Conservation (phyloP, 2,797 vertebrate genomes). For the Notolepis coatsorum region DNA sequence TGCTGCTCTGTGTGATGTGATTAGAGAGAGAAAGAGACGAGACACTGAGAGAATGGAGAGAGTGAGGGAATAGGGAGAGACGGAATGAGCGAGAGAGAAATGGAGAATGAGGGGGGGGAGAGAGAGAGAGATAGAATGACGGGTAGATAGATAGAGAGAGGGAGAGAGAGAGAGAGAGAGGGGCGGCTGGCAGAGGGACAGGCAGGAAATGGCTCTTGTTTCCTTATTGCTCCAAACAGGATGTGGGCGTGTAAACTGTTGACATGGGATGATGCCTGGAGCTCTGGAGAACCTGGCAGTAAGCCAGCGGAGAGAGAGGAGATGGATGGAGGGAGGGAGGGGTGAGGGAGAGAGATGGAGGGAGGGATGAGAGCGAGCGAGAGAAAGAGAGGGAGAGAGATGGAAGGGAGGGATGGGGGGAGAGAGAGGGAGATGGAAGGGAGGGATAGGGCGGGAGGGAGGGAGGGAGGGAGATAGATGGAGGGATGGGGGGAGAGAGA, state of each 20-base stretch:
- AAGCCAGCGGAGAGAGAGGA: conserved; percentile 53
- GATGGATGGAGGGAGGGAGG: conserved; percentile 17
- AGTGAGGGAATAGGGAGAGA: no score
- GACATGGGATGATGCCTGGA: conserved; percentile 80
- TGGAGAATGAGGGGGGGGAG: not conserved
- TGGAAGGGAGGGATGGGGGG: conserved; percentile 6
- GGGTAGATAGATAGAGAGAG: conserved; percentile 55
- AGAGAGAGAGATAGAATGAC: conserved; percentile 20
- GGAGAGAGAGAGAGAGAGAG: conserved; percentile 52
- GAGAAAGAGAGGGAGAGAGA: conserved; percentile 15
- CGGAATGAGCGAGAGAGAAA: no score
- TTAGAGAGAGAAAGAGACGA: no score
- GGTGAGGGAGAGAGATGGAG: conserved; percentile 14
- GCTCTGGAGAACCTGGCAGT: conserved; percentile 71
- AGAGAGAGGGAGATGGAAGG: conserved; percentile 34
- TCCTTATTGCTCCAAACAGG: conserved; percentile 88
- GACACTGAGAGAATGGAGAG: no score
- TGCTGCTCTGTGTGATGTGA: no score
- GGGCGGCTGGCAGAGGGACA: conserved; percentile 70
- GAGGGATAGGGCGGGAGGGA: no score
- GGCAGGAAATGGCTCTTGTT: conserved; percentile 81
- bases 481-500: conserved; percentile 13
- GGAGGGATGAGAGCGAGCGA: not conserved
- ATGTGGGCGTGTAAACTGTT: conserved; percentile 86
- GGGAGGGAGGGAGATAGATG: conserved; percentile 10